These are phyloP conservation scores for Drosophila littoralis DNA, from an alignment of 1,140 invertebrate species.

Conservation along the genomic window DNA sequence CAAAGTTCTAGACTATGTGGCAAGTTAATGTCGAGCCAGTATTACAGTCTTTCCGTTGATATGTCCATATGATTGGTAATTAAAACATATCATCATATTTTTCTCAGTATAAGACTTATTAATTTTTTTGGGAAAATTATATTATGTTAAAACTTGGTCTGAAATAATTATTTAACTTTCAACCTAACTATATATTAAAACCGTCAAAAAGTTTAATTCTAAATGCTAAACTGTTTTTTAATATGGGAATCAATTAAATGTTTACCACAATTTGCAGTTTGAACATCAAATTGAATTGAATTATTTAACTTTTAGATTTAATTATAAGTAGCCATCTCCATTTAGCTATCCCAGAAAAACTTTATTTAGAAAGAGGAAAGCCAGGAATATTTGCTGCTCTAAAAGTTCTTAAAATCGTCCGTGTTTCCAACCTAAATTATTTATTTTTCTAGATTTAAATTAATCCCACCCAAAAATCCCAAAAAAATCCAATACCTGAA, in stretches of 20 bases:
- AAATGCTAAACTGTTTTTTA: too few species aligned
- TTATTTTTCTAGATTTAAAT: not conserved
- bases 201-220: too few species aligned
- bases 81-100: too few species aligned
- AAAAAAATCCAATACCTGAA: constrained; percentile 1
- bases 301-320: not conserved
- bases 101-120: too few species aligned
- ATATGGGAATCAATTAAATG: too few species aligned
- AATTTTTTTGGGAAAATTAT: not conserved
- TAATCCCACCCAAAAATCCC: constrained; percentile 2
- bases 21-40: constrained; percentile 17
- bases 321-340: too few species aligned
- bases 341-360: not conserved
- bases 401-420: not conserved
- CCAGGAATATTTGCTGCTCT: too few species aligned
- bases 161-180: too few species aligned
- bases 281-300: too few species aligned
- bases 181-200: too few species aligned
- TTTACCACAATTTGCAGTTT: too few species aligned
- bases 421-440: not conserved
- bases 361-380: not conserved
- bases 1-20: not conserved
- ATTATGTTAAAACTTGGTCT: not conserved
- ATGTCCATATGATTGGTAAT: not conserved
- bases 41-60: constrained; percentile 32